Evolutionary conservation across 2,113 vertebrate species (phyloP), one percentile per base, ranked within the genome.

Genomic region (Diadophis punctatus): DNA sequence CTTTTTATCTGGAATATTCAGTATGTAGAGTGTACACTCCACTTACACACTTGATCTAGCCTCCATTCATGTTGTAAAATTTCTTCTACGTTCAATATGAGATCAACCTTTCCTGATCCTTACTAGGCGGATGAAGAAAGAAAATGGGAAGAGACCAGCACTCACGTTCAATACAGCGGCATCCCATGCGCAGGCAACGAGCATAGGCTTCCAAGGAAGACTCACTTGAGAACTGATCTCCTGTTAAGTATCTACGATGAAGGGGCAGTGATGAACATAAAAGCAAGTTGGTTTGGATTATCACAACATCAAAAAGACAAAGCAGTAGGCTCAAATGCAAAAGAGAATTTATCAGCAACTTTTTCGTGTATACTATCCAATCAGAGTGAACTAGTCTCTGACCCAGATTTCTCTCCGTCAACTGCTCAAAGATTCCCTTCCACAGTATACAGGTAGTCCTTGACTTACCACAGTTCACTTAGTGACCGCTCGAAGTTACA

Each of bases 161-260:
- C 99, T 97, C 96, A 99, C 99, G 93, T 85, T 99, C 99, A 23
- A 99, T 99, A 91, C 99, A 99, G 96, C 99, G 99, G 95, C 99
- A 99, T 88, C 99, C 99, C 99, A 99, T 99, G 94, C 99, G 98
- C 95, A 99, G 96, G 96, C 99, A 99, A 95, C 99, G 99, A 16
- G 99, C 98, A 0, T 99, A 99, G 0, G 99, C 99, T 98, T 99
- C 99, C 97, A 99, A 97, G 8, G 99, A 99, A 43, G 99, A 99
- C 96, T 99, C 99, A 2, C 99, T 99, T 94, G 99, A 99, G 97
- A 99, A 99, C 98, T 99, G 99, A 96, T 99, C 99, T 96, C 99
- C 99, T 0, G 99, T 99, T 98, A 99, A 98, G 97, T 99, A 99
- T 96, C 99, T 99, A 96, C 93, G 90, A 89, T 0, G 18, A 90